Base-by-base conservation (phyloP, 2,113 vertebrate genomes). In the Sinocyclocheilus rhinocerous region DNA sequence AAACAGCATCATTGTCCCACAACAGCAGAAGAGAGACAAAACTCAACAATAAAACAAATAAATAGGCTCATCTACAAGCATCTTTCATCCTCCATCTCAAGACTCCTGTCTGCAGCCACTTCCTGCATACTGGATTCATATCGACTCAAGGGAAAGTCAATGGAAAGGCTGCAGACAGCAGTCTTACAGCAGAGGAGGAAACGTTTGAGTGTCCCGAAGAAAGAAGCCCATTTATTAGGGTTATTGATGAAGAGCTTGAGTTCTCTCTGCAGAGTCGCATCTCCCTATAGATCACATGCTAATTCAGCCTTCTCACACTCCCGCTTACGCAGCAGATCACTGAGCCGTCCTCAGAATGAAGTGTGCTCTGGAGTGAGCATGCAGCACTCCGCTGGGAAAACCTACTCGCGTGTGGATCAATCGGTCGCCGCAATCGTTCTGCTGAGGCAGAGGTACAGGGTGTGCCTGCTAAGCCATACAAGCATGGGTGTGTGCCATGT, bases 391-490 rank as follows among this genome's bases (percentile, higher is more conserved):
- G 61, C 75, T 48, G 89, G 87, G 86, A 87, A 90, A 88, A 85
- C 42, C 91, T 45, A 76, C 81, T 70, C 57, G 26, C 13, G 48
- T 86, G 24, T 77, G 88, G 95, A 95, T 94, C 91, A 94, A 95
- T 87, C 59, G 45, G 36, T 84, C 87, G 92, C 91, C 90, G 93
- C 92, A 93, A 73, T 63, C 70, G 4, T 92, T 94, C 93, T 94
- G 94, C 94, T 94, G 93, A 94, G 89, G 67, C 87, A 87, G 50
- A 78, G 83, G 87, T 91, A 92, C 87, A 26, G 79, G 88, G 57
- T 84, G 26, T 87, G 89, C 77, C 50, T 77, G 88, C 84, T 87
- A 13, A 88, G 90, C 85, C 83, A 90, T 67, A 86, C 85, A 83
- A 88, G 65, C 29, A 81, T 81, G 69, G 73, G 73, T 29, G 80